A percentile compares a stretch with the other conserved stretches of the same genome.
phyloP scores from a whole-genome alignment of 2,888 invertebrate genomes.

The Megastigmus dorsalis region DNA sequence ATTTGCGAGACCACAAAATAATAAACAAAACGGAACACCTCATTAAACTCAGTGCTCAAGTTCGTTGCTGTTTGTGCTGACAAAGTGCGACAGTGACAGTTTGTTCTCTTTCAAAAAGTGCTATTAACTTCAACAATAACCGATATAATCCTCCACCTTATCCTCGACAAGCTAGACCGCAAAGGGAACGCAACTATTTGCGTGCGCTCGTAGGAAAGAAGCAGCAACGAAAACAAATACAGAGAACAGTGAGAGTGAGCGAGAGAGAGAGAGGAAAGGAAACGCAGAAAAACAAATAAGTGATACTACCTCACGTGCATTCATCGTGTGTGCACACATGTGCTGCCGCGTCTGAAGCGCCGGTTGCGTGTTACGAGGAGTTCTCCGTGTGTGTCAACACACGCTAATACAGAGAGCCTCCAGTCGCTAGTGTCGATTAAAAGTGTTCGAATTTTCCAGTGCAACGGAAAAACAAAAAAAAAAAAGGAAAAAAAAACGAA shows the following conservation, averaged over 20 bases:
- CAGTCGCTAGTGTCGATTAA: background rate
- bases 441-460: conserved; percentile 5
- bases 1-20: background rate
- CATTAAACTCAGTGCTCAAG: conserved; percentile 3
- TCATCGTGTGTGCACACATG: conserved; percentile 1
- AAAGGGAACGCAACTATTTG: background rate
- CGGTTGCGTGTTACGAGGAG: too few relatives aligned
- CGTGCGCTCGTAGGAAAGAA: background rate
- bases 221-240: background rate
- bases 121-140: conserved; percentile 35
- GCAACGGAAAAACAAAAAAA: background rate
- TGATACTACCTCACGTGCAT: conserved; percentile 29
- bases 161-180: background rate
- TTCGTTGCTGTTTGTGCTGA: background rate
- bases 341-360: background rate
- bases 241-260: too few relatives aligned
- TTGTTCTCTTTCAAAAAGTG: conserved; percentile 27
- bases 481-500: background rate
- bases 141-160: background rate
- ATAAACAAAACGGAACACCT: conserved; percentile 18
- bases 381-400: too few relatives aligned
- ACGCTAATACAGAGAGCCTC: too few relatives aligned
- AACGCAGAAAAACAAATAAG: conserved; percentile 1
- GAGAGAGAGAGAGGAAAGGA: background rate
- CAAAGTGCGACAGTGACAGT: conserved; percentile 38